These are phyloP conservation scores for Sebastes itinus DNA, from an alignment of 2,797 vertebrate species.

Conservation along the genomic window DNA sequence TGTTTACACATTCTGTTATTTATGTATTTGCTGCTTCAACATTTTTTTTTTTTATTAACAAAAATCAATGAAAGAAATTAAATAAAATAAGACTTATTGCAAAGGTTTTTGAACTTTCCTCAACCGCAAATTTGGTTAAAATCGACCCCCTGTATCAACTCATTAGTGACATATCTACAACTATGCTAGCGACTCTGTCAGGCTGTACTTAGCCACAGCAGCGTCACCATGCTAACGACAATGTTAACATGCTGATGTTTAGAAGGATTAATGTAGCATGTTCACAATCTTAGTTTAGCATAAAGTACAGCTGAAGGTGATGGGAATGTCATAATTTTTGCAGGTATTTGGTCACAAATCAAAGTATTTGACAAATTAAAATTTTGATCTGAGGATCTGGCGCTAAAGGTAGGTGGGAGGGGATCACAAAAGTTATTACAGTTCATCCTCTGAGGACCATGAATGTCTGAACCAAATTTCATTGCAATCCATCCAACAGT, in stretches of 20 bases:
- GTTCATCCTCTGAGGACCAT: background rate
- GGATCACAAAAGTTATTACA: background rate
- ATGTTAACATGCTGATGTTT: background rate
- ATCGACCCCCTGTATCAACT: too few species aligned
- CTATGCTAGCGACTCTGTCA: background rate
- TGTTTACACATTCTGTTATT: background rate
- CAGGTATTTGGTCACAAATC: background rate
- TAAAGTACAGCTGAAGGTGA: background rate
- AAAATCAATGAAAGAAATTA: background rate
- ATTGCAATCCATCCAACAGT: background rate
- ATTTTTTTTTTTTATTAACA: background rate
- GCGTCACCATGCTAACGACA: background rate
- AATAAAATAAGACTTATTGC: background rate
- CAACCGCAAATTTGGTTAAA: too few species aligned
- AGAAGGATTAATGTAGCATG: background rate
- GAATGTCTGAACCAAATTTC: background rate
- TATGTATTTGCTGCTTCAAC: background rate
- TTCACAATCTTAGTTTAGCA: background rate
- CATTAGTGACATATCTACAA: background rate
- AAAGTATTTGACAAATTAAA: too few species aligned
- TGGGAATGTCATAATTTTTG: too few species aligned
- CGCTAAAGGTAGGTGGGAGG: background rate
- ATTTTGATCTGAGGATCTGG: too few species aligned
- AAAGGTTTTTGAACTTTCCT: background rate
- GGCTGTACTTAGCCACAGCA: background rate